phyloP scores from a whole-genome alignment of 1,140 invertebrate genomes.

The Eumeta japonica region DNA sequence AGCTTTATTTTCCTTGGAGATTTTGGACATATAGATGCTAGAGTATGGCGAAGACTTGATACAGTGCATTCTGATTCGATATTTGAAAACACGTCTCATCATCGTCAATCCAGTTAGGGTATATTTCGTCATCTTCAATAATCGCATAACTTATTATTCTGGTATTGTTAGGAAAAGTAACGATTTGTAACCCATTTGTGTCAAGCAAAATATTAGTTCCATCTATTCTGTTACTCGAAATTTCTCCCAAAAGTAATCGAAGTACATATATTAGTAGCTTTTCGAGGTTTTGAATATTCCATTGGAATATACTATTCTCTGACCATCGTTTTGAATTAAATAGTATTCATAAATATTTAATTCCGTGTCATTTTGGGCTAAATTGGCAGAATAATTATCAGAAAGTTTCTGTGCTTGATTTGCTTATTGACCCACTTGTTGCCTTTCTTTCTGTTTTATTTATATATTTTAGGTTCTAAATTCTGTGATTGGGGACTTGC shows the following conservation, averaged over 20 bases:
- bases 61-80: neutral
- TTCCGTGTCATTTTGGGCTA: conserved; percentile 31
- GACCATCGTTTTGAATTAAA: conserved; percentile 27
- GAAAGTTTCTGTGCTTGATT: conserved; percentile 30
- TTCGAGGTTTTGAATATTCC: conserved; percentile 31
- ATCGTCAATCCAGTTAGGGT: conserved; percentile 37
- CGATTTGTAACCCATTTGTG: conserved; percentile 50
- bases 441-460: neutral
- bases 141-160: conserved; percentile 48
- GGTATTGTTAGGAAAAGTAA: conserved; percentile 52
- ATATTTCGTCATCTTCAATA: conserved; percentile 44
- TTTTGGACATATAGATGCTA: neutral
- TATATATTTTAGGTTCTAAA: neutral
- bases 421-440: neutral
- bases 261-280: conserved; percentile 49
- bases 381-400: conserved; percentile 36
- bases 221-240: conserved; percentile 56
- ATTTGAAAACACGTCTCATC: conserved; percentile 13
- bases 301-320: conserved; percentile 34
- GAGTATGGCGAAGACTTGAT: neutral
- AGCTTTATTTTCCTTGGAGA: too few relatives aligned
- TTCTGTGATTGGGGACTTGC: neutral
- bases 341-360: conserved; percentile 29
- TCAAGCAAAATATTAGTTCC: conserved; percentile 54
- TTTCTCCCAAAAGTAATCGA: conserved; percentile 55